These are phyloP conservation scores for Caenorhabditis sulstoni DNA, from an alignment of 2,888 invertebrate genomes.

Conservation along the genomic window DNA sequence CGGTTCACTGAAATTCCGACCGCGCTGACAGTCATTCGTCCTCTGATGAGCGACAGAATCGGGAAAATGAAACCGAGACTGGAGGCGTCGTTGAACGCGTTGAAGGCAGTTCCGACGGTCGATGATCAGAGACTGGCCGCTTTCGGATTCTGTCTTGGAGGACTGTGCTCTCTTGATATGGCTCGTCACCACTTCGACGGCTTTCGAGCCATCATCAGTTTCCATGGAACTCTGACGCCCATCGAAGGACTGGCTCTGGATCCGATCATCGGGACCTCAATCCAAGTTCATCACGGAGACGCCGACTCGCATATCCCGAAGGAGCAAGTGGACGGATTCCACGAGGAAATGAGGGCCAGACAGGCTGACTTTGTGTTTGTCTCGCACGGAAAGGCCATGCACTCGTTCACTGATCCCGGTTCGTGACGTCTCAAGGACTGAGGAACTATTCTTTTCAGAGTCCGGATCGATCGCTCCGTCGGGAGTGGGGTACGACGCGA, in stretches of 20 bases:
- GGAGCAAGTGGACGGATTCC: slow-evolving; percentile 63
- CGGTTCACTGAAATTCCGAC: slow-evolving; percentile 61
- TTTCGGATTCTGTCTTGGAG: slow-evolving; percentile 35
- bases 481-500: slow-evolving; percentile 68
- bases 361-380: slow-evolving; percentile 74
- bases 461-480: slow-evolving; percentile 44
- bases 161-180: slow-evolving; percentile 26
- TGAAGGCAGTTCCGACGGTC: slow-evolving; percentile 34
- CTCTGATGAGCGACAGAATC: slow-evolving; percentile 63
- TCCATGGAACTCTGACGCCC: slow-evolving; percentile 38
- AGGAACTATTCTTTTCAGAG: slow-evolving; percentile 24
- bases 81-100: slow-evolving; percentile 59
- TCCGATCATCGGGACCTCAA: neutral
- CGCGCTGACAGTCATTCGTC: slow-evolving; percentile 60
- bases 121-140: slow-evolving; percentile 1
- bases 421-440: neutral
- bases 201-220: slow-evolving; percentile 21
- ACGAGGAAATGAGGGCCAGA: slow-evolving; percentile 70
- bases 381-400: slow-evolving; percentile 71
- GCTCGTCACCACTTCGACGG: slow-evolving; percentile 15
- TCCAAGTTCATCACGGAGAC: slow-evolving; percentile 75
- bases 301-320: slow-evolving; percentile 70
- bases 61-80: slow-evolving; percentile 65
- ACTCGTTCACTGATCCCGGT: slow-evolving; percentile 72
- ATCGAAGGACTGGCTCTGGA: slow-evolving; percentile 21